Evolutionary conservation across 1,140 invertebrate species (phyloP).

Genomic region (Agrilus planipennis): DNA sequence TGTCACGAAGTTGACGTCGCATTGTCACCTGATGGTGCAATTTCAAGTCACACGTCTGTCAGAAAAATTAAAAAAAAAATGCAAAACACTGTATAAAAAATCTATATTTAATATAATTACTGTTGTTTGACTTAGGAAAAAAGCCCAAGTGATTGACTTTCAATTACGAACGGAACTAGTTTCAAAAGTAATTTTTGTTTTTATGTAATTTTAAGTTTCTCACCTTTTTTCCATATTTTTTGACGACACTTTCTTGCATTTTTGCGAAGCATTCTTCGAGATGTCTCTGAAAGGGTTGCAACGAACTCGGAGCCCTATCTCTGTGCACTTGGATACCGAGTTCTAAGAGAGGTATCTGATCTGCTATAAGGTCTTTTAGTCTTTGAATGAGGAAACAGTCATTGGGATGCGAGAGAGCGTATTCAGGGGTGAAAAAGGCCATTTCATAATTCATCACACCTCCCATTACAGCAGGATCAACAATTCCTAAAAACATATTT

Average conservation of each 20-base stretch:
- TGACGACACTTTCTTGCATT: conserved; percentile 63
- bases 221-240: conserved; percentile 67
- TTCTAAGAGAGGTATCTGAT: conserved; percentile 70
- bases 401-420: conserved; percentile 55
- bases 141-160: too few relatives aligned
- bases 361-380: conserved; percentile 68
- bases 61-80: too few relatives aligned
- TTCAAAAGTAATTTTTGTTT: too few relatives aligned
- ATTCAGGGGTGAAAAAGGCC: conserved; percentile 68
- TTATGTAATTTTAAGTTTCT: too few relatives aligned
- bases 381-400: conserved; percentile 52
- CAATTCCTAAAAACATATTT: conserved; percentile 41
- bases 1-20: too few relatives aligned
- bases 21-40: too few relatives aligned
- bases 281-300: conserved; percentile 65
- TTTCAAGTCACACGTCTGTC: too few relatives aligned
- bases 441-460: conserved; percentile 85
- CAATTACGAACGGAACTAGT: too few relatives aligned
- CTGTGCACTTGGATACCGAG: conserved; percentile 59
- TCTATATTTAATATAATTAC: too few relatives aligned
- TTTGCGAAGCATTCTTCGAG: conserved; percentile 64
- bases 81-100: too few relatives aligned
- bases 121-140: too few relatives aligned
- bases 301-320: conserved; percentile 46
- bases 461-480: conserved; percentile 87